Percentiles rank a stretch among this genome's conserved stretches.
Evolutionary conservation across 2,888 invertebrate species (phyloP).

Genomic region (Xylota sylvarum): DNA sequence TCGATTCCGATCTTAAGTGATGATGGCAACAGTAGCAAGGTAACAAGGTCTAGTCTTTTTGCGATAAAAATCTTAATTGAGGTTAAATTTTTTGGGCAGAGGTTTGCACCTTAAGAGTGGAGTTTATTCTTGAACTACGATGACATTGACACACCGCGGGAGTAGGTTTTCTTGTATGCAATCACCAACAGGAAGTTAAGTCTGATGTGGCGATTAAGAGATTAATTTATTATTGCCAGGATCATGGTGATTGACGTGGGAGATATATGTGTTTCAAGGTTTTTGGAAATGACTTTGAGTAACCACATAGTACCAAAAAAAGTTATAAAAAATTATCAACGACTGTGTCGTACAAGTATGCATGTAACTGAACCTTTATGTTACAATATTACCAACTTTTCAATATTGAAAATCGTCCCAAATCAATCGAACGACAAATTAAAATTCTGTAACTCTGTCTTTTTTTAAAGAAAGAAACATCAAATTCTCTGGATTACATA

Average conservation of each 20-base stretch:
- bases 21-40: slow-evolving; percentile 60
- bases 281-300: too few relatives aligned
- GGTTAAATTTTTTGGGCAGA: slow-evolving; percentile 45
- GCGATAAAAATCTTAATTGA: slow-evolving; percentile 62
- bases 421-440: too few relatives aligned
- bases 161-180: not conserved
- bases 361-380: too few relatives aligned
- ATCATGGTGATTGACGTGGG: slow-evolving; percentile 7
- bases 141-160: slow-evolving; percentile 39
- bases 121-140: slow-evolving; percentile 1
- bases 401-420: too few relatives aligned
- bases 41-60: slow-evolving; percentile 28
- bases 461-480: too few relatives aligned
- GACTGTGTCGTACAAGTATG: too few relatives aligned
- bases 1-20: slow-evolving; percentile 38
- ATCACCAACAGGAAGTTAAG: slow-evolving; percentile 23
- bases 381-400: too few relatives aligned
- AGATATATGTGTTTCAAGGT: too few relatives aligned
- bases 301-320: not conserved
- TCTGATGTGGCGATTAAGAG: not conserved
- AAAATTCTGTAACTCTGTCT: too few relatives aligned
- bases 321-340: not conserved
- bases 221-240: slow-evolving; percentile 17
- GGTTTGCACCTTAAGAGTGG: slow-evolving; percentile 35
- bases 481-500: too few relatives aligned